Conservation (phyloP, 2,113 vertebrate species). For the Lanius ludovicianus region DNA sequence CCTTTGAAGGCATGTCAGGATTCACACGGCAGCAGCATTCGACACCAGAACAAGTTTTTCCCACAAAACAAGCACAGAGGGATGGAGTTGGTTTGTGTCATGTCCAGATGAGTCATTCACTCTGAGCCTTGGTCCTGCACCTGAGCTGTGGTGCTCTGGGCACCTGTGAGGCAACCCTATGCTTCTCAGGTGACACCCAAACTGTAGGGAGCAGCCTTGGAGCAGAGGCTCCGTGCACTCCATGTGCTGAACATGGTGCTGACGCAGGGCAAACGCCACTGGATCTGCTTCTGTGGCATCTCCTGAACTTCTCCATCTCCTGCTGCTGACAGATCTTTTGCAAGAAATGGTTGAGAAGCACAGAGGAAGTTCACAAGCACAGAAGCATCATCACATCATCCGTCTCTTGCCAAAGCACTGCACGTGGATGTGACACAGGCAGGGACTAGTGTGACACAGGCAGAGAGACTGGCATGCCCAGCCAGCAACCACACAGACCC, state of each 20-base stretch:
- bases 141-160: not conserved
- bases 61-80: not conserved
- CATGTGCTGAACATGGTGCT: accelerated
- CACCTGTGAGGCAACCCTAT: accelerated
- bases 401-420: accelerated
- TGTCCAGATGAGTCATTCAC: accelerated
- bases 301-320: not conserved
- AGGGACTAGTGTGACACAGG: not conserved
- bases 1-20: not conserved
- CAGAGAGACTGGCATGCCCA: not conserved
- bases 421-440: accelerated
- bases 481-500: not conserved
- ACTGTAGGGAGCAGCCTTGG: not conserved
- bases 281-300: not conserved
- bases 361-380: not conserved
- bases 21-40: accelerated
- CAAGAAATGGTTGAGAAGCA: not conserved
- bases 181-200: not conserved
- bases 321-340: not conserved
- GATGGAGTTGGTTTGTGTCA: not conserved
- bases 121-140: not conserved
- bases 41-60: not conserved
- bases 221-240: not conserved
- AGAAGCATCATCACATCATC: not conserved
- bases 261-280: accelerated